phyloP scores from a whole-genome alignment of 1,140 invertebrate genomes.

The Colletes gigas region DNA sequence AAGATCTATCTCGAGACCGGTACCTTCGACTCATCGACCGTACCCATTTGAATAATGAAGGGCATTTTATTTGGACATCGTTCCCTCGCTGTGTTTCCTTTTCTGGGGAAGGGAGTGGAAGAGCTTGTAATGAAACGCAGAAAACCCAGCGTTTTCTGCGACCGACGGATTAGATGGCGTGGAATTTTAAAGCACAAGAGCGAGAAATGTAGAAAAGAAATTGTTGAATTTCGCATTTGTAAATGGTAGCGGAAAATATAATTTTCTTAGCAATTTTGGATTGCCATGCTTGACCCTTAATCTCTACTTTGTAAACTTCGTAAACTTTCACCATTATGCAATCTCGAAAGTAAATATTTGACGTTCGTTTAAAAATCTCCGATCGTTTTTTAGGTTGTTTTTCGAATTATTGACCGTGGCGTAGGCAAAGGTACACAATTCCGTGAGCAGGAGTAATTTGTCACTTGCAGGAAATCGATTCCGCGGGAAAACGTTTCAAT shows the following conservation, averaged over 20 bases:
- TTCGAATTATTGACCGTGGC: background rate
- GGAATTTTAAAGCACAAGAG: too few species aligned
- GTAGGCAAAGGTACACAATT: background rate
- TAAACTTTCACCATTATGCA: too few species aligned
- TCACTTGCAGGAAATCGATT: slow-evolving; percentile 44
- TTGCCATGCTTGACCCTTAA: too few species aligned
- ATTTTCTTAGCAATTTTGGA: too few species aligned
- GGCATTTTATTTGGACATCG: background rate
- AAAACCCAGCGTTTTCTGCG: background rate
- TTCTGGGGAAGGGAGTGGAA: too few species aligned
- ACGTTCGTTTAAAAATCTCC: too few species aligned
- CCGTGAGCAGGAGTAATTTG: slow-evolving; percentile 25
- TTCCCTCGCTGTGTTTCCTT: background rate
- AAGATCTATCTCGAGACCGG: slow-evolving; percentile 40
- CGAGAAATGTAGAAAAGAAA: too few species aligned
- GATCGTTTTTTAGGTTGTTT: background rate
- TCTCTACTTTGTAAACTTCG: too few species aligned
- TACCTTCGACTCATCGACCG: slow-evolving; percentile 10
- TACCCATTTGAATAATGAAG: slow-evolving; percentile 45
- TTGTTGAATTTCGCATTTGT: too few species aligned
- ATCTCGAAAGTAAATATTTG: too few species aligned
- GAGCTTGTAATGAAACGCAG: background rate
- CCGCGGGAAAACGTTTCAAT: slow-evolving; percentile 28
- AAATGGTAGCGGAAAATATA: too few species aligned
- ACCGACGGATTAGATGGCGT: background rate